Percentiles rank a stretch among this genome's conserved stretches.
Evolutionary conservation across 92 coral and sea anemone species (phyloP).

Genomic region (Epizoanthus illoricatus): DNA sequence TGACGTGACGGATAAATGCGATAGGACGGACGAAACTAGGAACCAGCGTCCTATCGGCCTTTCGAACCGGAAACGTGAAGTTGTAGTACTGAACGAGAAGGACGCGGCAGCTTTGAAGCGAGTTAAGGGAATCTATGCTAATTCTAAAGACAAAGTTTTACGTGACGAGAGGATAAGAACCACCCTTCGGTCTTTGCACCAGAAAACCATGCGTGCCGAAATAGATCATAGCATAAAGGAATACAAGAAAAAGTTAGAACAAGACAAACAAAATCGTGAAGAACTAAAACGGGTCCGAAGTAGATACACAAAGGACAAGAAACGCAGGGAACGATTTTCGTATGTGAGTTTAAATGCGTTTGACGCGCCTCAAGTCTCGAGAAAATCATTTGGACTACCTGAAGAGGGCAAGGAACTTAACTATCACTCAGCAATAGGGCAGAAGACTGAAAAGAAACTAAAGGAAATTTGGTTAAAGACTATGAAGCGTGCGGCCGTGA

Average conservation of each 20-base stretch:
- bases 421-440: conserved; percentile 46
- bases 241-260: conserved; percentile 61
- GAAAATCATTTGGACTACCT: conserved; percentile 88
- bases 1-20: not conserved
- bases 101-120: conserved; percentile 76
- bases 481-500: conserved; percentile 64
- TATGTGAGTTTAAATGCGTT: conserved; percentile 77
- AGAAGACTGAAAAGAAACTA: conserved; percentile 55
- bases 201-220: conserved; percentile 69
- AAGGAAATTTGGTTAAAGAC: conserved; percentile 74
- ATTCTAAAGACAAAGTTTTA: conserved; percentile 65
- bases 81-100: conserved; percentile 70
- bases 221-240: conserved; percentile 73
- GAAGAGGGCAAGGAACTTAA: conserved; percentile 85
- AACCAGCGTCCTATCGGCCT: conserved; percentile 34
- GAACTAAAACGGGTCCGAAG: conserved; percentile 83
- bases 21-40: conserved; percentile 35
- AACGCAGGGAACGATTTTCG: conserved; percentile 58
- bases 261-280: conserved; percentile 76
- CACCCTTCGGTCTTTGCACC: conserved; percentile 68
- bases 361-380: conserved; percentile 83
- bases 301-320: conserved; percentile 67
- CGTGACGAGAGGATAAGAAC: conserved; percentile 65
- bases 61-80: conserved; percentile 50
- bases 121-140: conserved; percentile 79